Conservation (phyloP, 2,888 invertebrate species). For the Phymatocera aterrima region DNA sequence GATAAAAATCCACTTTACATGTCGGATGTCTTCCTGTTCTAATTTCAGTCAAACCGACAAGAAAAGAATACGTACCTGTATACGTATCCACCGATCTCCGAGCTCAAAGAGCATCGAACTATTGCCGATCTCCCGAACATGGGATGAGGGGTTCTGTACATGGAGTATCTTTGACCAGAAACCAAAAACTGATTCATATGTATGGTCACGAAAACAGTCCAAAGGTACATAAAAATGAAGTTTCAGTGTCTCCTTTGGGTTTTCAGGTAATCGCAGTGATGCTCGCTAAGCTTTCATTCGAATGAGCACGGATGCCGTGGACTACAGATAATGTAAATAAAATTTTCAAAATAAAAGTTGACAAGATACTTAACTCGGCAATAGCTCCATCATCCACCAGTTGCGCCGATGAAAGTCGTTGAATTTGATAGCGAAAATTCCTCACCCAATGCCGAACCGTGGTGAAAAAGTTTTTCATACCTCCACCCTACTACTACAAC, state of each 20-base stretch:
- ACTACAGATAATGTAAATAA: slow-evolving; percentile 9
- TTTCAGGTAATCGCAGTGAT: too few species aligned
- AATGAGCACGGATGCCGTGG: background rate
- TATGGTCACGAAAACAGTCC: too few species aligned
- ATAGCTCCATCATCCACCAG: slow-evolving; percentile 20
- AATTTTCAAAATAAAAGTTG: slow-evolving; percentile 12
- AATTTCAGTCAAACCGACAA: background rate
- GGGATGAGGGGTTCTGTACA: too few species aligned
- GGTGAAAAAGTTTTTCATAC: slow-evolving; percentile 17
- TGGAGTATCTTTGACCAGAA: too few species aligned
- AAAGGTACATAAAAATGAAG: too few species aligned
- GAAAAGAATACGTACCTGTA: background rate
- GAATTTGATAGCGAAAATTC: slow-evolving; percentile 41
- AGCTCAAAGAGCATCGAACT: background rate
- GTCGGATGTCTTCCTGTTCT: background rate
- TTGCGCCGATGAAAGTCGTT: slow-evolving; percentile 34
- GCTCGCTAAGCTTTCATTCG: background rate
- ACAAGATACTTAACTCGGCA: slow-evolving; percentile 10
- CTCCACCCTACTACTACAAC: slow-evolving; percentile 14
- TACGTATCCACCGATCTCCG: background rate
- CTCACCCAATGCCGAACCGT: slow-evolving; percentile 17
- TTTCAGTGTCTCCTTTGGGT: too few species aligned
- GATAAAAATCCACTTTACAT: slow-evolving; percentile 41
- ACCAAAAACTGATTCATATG: too few species aligned
- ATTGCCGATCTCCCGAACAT: too few species aligned